These are phyloP conservation scores for Octodonta nipae DNA, from an alignment of 2,888 invertebrate species.

Conservation along the genomic window DNA sequence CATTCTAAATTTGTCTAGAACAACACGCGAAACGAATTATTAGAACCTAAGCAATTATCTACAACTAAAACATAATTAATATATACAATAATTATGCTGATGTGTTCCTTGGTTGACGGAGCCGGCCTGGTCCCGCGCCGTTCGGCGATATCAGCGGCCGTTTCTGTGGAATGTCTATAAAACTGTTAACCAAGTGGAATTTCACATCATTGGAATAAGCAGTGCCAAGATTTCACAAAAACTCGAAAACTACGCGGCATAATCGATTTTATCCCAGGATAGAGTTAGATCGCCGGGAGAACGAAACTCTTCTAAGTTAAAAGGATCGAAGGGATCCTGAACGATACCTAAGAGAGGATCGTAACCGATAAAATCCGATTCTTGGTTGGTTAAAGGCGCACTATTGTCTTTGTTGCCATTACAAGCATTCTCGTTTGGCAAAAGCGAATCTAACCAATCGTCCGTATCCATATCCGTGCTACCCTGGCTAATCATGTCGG, in stretches of 20 bases:
- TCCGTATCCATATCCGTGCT: constrained; percentile 53
- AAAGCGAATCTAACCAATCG: constrained; percentile 57
- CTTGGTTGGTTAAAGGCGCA: constrained; percentile 26
- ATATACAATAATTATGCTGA: constrained; percentile 17
- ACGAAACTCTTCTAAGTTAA: constrained; percentile 47
- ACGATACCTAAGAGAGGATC: constrained; percentile 64
- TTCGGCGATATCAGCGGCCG: constrained; percentile 32
- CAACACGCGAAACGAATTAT: constrained; percentile 14
- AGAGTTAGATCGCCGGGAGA: constrained; percentile 45
- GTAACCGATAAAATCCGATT: constrained; percentile 39
- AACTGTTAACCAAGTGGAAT: constrained; percentile 28
- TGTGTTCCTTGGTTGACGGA: constrained; percentile 33
- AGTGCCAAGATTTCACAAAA: constrained; percentile 11
- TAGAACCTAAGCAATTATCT: constrained; percentile 16
- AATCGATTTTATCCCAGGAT: constrained; percentile 67
- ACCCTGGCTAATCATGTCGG: constrained; percentile 13
- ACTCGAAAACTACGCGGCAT: constrained; percentile 47
- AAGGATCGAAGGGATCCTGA: constrained; percentile 53
- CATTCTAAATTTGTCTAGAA: constrained; percentile 12
- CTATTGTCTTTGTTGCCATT: constrained; percentile 10
- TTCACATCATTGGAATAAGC: constrained; percentile 35
- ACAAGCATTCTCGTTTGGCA: constrained; percentile 29
- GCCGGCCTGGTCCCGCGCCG: constrained; percentile 37
- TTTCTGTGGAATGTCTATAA: constrained; percentile 33
- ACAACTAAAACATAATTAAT: constrained; percentile 8